Evolutionary conservation across 2,797 vertebrate genomes (phyloP), one percentile per base, ranked within the genome.

Genomic region (Esox masquinongy): DNA sequence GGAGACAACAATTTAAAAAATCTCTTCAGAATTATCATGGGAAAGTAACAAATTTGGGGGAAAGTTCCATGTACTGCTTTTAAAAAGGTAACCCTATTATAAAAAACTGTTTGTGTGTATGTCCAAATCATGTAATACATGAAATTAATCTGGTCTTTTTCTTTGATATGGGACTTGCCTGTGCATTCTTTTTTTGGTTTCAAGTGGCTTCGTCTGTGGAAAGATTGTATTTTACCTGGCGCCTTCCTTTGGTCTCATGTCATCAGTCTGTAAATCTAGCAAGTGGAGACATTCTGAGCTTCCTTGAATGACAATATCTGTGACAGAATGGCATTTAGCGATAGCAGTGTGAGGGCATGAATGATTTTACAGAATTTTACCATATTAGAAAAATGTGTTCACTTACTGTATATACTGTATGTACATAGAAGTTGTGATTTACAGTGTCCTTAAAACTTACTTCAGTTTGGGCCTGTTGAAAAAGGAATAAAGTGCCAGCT

Each of bases 241-340:
- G 26, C 61, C 61, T 64, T 64, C 9, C 61, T 64, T 64, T 16
- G 61, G 22, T 64, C 61, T 64, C 61, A 64, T 64, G 61, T 31
- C 26, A 64, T 31, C 61, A 17, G 15, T 64, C 24, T 6, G 61
- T 64, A 64, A 29, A 31, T 64, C 61, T 31, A 64, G 61, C 26
- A 31, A 15, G 26, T 39, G 61, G 61, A 64, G 24, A 64, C 26
- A 15, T 31, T 64, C 24, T 31, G 61, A 64, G 26, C 61, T 64
- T n/a, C 61, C 11, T 29, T 64, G 11, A 64, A 64, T 64, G 22
- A 64, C 24, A 64, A 8, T 31, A 64, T 64, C 24, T 64, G 7
- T 29, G 26, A 64, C 36, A 39, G 14, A 64, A 63, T 29, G 61
- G 26, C 5, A 64, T 31, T 1, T 64, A 31, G 11, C 31, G 26